Evolutionary conservation across 1,140 invertebrate species (phyloP), one percentile per base, ranked within the genome.

Genomic region (Rhyacophila brunnea): DNA sequence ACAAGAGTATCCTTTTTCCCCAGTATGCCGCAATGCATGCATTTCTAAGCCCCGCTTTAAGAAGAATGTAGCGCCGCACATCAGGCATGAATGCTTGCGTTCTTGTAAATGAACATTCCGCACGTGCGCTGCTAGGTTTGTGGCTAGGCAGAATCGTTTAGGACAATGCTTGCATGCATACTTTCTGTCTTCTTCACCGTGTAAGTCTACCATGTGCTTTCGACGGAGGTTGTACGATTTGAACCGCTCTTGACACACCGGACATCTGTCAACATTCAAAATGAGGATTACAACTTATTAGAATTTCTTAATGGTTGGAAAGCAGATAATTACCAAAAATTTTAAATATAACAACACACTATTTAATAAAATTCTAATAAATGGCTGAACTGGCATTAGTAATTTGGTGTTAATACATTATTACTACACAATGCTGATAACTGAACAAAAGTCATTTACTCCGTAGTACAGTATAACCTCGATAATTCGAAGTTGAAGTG

Each of bases 21-120:
- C 85, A 0, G 84, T 85, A 63, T 88, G 85, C 1, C 82, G 85
- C 58, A 87, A 71, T 72, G 87, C 84, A 34, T 65, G 63, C 9
- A 50, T 47, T 23, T 44, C 40, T 9, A 61, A 28, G 14, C 34
- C 28, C 19, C 56, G 48, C 23, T 52, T 56, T 10, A 32, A 35
- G n/a, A 58, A 65, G 50, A 65, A 65, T 9, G 49, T 32, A 5
- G 34, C 44, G 10, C 36, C 44, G 40, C 63, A 65, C 15, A 38
- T 13, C 1, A 38, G 1, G 40, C 63, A 65, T 9, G 3, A 23
- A 42, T 48, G 36, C 2, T 46, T 45, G 13, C 56, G 36, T 14
- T 61, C 58, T 20, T 50, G 49, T 17, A 60, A 42, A 28, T 64
- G 62, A 45, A 36, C 49, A 43, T 36, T 49, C 10, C 62, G 57